Conservation (phyloP, 2,888 invertebrate genomes). For the Cyaniris semiargus region DNA sequence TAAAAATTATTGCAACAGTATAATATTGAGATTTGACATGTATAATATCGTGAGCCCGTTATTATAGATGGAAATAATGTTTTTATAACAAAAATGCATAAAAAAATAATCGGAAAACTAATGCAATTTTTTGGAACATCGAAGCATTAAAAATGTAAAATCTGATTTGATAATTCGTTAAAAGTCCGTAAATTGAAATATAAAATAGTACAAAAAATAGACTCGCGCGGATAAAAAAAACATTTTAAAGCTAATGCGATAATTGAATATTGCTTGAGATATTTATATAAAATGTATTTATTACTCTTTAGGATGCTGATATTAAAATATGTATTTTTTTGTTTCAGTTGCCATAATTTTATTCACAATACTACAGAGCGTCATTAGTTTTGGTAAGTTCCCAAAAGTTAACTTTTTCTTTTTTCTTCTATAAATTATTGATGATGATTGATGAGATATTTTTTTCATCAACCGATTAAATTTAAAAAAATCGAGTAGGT, state of each 20-base stretch:
- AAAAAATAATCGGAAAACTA: no score
- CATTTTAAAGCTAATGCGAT: not conserved
- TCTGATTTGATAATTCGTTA: not conserved
- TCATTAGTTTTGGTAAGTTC: slow-evolving; percentile 67
- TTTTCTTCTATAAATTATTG: not conserved
- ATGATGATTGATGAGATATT: not conserved
- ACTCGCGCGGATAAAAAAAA: not conserved
- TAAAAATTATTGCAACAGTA: slow-evolving; percentile 40
- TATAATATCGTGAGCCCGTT: not conserved
- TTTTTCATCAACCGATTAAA: not conserved
- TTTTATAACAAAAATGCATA: not conserved
- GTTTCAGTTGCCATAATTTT: slow-evolving; percentile 69
- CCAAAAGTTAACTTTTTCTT: not conserved
- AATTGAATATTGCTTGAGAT: not conserved
- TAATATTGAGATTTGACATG: not conserved
- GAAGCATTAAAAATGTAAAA: not conserved
- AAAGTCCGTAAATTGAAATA: not conserved
- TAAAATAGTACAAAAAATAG: not conserved
- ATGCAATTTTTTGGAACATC: no score
- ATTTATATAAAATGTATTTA: not conserved
- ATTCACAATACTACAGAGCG: slow-evolving; percentile 57
- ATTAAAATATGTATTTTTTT: slow-evolving; percentile 41
- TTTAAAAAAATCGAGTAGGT: no score
- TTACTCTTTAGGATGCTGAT: not conserved
- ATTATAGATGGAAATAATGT: not conserved